A percentile compares a stretch with the other conserved stretches of the same genome.
phyloP scores from a whole-genome alignment of 2,888 invertebrate species.

The Cacoxenus indagator region DNA sequence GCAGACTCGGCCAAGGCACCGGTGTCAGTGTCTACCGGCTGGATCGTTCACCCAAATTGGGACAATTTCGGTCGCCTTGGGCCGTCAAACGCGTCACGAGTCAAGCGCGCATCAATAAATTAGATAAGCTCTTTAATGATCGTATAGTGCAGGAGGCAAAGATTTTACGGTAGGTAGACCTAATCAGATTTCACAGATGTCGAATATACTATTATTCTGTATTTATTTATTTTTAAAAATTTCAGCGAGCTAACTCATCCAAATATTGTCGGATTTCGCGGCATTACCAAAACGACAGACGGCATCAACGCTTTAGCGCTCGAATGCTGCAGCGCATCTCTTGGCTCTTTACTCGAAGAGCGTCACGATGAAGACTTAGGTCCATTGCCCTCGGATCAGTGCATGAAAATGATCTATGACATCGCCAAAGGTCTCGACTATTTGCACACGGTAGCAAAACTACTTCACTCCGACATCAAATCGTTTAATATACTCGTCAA shows the following conservation, averaged over 20 bases:
- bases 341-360: slow-evolving; percentile 83
- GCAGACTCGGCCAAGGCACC: slow-evolving; percentile 83
- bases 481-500: slow-evolving; percentile 86
- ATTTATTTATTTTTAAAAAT: background rate
- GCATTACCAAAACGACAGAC: slow-evolving; percentile 67
- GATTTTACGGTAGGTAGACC: slow-evolving; percentile 74
- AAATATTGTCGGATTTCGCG: slow-evolving; percentile 85
- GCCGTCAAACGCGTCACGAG: slow-evolving; percentile 82
- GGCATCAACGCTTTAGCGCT: slow-evolving; percentile 78
- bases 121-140: slow-evolving; percentile 66
- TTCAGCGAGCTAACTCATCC: slow-evolving; percentile 78
- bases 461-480: slow-evolving; percentile 88
- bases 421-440: slow-evolving; percentile 82
- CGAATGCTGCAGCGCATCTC: slow-evolving; percentile 81
- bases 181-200: background rate
- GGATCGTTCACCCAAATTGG: slow-evolving; percentile 79
- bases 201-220: too few species aligned
- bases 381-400: slow-evolving; percentile 76
- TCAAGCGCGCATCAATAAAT: slow-evolving; percentile 56
- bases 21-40: slow-evolving; percentile 85
- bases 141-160: slow-evolving; percentile 81
- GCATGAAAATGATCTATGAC: slow-evolving; percentile 78
- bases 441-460: slow-evolving; percentile 79
- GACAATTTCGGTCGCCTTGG: slow-evolving; percentile 85
- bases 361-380: slow-evolving; percentile 74